These are phyloP conservation scores for Timema podura DNA, from an alignment of 2,888 invertebrate genomes.

Conservation along the genomic window DNA sequence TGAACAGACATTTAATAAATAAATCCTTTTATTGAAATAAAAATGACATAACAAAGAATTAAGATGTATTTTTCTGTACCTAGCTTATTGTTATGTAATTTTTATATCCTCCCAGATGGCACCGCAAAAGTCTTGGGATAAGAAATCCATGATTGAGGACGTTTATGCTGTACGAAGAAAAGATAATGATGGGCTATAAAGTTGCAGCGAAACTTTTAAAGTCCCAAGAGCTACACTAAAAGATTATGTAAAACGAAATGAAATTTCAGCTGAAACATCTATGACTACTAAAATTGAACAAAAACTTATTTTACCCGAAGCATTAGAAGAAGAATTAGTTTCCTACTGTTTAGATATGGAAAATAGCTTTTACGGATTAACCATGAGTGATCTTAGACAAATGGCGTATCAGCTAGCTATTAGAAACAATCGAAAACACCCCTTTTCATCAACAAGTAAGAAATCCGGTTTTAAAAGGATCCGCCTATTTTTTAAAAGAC, in stretches of 20 bases:
- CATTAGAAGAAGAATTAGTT: constrained; percentile 6
- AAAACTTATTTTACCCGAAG: background rate
- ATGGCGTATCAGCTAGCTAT: constrained; percentile 7
- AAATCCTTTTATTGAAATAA: no score
- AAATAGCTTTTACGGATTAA: background rate
- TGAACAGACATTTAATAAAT: no score
- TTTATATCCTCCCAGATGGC: background rate
- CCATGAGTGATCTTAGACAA: background rate
- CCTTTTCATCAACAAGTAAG: background rate
- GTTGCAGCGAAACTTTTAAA: background rate
- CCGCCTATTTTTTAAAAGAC: constrained; percentile 8
- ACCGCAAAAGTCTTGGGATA: constrained; percentile 1
- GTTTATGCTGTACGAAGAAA: background rate
- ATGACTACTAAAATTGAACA: background rate
- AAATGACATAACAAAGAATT: no score
- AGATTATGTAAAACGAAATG: constrained; percentile 5
- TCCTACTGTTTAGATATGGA: background rate
- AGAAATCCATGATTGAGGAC: background rate
- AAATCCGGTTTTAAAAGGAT: background rate
- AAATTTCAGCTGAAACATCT: background rate
- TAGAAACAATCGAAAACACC: constrained; percentile 1
- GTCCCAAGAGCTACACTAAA: constrained; percentile 3
- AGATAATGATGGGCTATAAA: background rate
- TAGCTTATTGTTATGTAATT: no score
- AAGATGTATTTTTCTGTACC: no score